phyloP scores from a whole-genome alignment of 2,797 vertebrate species.

The Notamacropus eugenii region DNA sequence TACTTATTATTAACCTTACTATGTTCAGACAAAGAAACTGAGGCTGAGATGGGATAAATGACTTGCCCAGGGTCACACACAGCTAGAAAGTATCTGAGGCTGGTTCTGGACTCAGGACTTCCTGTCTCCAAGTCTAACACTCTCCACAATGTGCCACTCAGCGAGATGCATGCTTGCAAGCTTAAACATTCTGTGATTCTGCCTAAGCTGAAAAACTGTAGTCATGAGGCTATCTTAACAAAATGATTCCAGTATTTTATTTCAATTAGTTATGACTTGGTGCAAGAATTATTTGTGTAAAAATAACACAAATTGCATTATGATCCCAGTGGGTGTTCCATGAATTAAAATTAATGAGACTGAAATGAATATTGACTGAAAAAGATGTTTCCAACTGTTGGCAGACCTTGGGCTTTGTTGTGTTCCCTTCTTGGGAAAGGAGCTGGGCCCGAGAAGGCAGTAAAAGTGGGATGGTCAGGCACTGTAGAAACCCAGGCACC shows the following conservation, averaged over 20 bases:
- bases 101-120: neutral
- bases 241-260: neutral
- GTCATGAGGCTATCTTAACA: neutral
- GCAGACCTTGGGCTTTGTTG: neutral
- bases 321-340: neutral
- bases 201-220: neutral
- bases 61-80: neutral
- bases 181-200: neutral
- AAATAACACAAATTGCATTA: neutral
- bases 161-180: neutral
- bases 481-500: neutral
- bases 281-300: neutral
- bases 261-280: neutral
- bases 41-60: neutral
- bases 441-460: neutral
- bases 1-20: neutral
- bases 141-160: neutral
- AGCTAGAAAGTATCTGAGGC: neutral
- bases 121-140: neutral
- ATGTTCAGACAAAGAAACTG: neutral
- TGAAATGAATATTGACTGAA: neutral
- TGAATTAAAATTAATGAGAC: conserved; percentile 1
- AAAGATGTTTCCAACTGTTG: neutral
- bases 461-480: neutral
- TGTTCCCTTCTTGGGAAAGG: neutral